These are phyloP conservation scores for Oxycera nigricornis DNA, from an alignment of 2,888 invertebrate genomes.

Conservation along the genomic window DNA sequence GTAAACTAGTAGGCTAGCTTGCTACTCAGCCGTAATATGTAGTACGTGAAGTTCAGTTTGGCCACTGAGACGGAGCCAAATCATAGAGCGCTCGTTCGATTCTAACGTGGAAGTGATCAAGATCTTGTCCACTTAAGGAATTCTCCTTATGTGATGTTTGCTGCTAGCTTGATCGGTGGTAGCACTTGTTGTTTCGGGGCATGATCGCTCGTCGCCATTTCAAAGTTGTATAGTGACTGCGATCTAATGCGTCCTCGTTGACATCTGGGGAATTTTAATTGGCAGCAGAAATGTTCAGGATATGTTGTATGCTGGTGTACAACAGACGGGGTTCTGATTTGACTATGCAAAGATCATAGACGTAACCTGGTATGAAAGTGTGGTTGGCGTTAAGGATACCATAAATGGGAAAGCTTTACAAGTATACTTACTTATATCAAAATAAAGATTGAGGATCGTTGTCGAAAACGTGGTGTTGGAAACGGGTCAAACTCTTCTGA, in stretches of 20 bases:
- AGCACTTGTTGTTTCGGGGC: background rate
- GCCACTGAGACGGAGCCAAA: background rate
- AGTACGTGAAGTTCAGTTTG: background rate
- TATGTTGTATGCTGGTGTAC: too few species aligned
- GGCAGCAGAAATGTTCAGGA: conserved; percentile 18
- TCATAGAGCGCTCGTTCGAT: background rate
- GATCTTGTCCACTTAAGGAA: conserved; percentile 35
- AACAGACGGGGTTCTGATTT: too few species aligned
- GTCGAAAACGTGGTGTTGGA: too few species aligned
- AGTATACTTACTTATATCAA: background rate
- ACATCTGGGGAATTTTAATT: conserved; percentile 35
- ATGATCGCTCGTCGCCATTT: conserved; percentile 13
- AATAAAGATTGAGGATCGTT: background rate
- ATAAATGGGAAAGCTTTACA: background rate
- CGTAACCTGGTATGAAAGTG: background rate
- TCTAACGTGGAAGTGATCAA: conserved; percentile 33
- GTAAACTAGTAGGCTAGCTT: background rate
- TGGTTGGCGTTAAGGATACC: background rate
- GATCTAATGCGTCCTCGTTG: conserved; percentile 24
- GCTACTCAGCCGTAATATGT: conserved; percentile 7
- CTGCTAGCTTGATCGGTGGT: background rate
- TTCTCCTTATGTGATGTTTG: conserved; percentile 19
- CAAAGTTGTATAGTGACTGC: conserved; percentile 6
- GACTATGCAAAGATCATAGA: background rate
- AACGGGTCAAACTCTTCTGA: too few species aligned